Percentiles rank a stretch among this genome's conserved stretches.
These are phyloP conservation scores for Melanotaenia pygmaea DNA, from an alignment of 2,797 vertebrate genomes.

Conservation along the genomic window DNA sequence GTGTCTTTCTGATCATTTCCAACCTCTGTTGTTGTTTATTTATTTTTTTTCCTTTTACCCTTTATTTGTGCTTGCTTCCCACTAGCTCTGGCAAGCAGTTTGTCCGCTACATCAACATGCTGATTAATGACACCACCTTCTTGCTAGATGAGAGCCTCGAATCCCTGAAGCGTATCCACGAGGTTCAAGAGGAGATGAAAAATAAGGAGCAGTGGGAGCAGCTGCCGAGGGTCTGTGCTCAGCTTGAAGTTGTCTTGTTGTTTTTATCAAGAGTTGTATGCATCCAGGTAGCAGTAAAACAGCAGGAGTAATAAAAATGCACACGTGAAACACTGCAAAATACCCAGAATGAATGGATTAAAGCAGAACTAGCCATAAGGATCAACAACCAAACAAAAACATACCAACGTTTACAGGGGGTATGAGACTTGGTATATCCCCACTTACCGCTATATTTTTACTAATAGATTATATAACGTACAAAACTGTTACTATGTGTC, in stretches of 20 bases:
- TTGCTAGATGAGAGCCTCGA: constrained; percentile 97
- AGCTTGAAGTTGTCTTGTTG: background rate
- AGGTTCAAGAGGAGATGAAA: constrained; percentile 99
- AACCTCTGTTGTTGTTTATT: background rate
- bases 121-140: constrained; percentile 99
- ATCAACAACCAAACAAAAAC: background rate
- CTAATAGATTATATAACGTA: background rate
- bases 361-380: background rate
- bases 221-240: constrained; percentile 90
- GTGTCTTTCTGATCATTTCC: background rate
- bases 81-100: constrained; percentile 98
- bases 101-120: constrained; percentile 99
- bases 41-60: background rate
- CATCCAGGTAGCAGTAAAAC: background rate
- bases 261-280: constrained; percentile 4
- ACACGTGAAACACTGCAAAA: background rate
- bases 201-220: constrained; percentile 98
- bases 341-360: background rate
- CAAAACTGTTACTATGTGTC: too few relatives aligned
- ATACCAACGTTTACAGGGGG: background rate
- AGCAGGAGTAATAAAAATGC: background rate
- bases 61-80: constrained; percentile 10
- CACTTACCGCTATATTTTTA: background rate
- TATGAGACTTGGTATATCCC: background rate
- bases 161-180: constrained; percentile 98